Base-by-base conservation (phyloP, 2,797 vertebrate genomes). In the Halcyon leucocephala region DNA sequence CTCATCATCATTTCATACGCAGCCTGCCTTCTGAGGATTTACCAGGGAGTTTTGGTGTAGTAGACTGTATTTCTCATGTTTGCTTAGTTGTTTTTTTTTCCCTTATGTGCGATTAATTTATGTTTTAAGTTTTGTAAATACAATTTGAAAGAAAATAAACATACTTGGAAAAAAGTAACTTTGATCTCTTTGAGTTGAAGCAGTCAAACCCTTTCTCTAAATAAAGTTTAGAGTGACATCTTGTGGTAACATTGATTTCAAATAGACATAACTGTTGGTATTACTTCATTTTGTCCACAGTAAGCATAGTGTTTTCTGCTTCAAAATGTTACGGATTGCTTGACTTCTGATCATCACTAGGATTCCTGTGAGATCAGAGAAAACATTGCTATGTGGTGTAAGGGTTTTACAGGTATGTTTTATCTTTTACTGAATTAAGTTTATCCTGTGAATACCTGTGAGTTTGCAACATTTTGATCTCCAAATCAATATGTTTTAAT, bases 201-300 rank as follows among this genome's bases (percentile, higher is more conserved):
- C 48, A 62, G 24, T 48, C 29, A 31, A 88, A 55, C 28, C 3
- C 29, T 83, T 87, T 73, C 35, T 62, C 52, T 92, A 92, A 89
- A 28, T 89, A 76, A 96, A 95, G 97, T 95, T 93, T 97, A 98
- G 93, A 95, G 98, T 98, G 98, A 98, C 98, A 98, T 98, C 98
- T 98, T 98, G 98, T 98, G 98, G 98, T 93, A 83, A 81, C 25
- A 76, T 17, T 85, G 48, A 84, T 82, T 95, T 96, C 29, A 58
- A 19, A 39, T 74, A 31, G 6, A 8, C 9, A 0, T 81, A 17
- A 67, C 41, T 69, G 21, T 44, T 25, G 31, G 9, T 26, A 22
- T 58, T 35, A 7, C 74, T 86, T 84, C 39, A 12, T 88, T 91
- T 82, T 81, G 31, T 37, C 41, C 37, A 24, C 44, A 26, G 28